Percentiles rank a stretch among this genome's conserved stretches.
phyloP scores from a whole-genome alignment of 1,140 invertebrate species.

The Euschistus heros region DNA sequence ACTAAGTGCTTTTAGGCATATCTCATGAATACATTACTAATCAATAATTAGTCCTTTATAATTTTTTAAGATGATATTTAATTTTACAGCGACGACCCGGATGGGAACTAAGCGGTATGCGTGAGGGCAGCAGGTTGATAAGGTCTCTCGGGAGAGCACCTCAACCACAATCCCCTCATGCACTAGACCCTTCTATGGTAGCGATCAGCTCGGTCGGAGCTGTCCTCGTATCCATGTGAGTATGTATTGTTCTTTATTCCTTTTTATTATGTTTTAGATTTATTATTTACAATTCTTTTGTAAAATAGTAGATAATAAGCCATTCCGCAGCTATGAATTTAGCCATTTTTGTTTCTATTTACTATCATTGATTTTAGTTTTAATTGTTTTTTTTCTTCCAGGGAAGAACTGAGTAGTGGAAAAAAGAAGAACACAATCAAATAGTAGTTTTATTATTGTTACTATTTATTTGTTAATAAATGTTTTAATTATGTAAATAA shows the following conservation, averaged over 20 bases:
- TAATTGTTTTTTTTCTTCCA: constrained; percentile 2
- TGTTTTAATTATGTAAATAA: constrained; percentile 12
- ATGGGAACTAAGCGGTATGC: not conserved
- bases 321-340: not conserved
- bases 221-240: constrained; percentile 3
- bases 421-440: constrained; percentile 13
- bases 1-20: too few relatives aligned
- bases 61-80: not conserved
- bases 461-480: constrained; percentile 16
- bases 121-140: not conserved
- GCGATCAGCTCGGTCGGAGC: not conserved
- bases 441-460: constrained; percentile 17
- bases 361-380: not conserved
- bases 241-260: not conserved
- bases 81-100: not conserved
- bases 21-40: too few relatives aligned
- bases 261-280: not conserved
- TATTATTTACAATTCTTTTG: not conserved
- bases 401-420: not conserved
- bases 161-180: not conserved
- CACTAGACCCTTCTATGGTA: not conserved
- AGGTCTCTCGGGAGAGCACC: not conserved
- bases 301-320: too few relatives aligned
- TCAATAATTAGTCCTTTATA: too few relatives aligned
- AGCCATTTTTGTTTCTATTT: not conserved